Evolutionary conservation across 2,888 invertebrate genomes (phyloP).

Genomic region (Drosophila engyochracea): DNA sequence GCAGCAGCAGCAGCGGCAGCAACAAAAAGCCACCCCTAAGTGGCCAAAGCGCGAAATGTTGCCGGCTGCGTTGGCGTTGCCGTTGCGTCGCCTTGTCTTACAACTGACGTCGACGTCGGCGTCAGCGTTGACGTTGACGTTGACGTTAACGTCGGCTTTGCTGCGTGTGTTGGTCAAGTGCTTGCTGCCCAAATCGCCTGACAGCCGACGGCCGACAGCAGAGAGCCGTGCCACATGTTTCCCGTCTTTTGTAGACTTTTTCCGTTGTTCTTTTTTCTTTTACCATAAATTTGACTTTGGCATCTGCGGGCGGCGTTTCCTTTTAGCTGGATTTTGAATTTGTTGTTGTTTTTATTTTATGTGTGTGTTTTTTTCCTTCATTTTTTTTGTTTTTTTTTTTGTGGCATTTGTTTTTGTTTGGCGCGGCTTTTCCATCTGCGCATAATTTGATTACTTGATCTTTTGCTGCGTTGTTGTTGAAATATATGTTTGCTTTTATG

Average conservation of each 20-base stretch:
- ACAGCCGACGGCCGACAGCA: constrained; percentile 15
- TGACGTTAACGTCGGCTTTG: constrained; percentile 14
- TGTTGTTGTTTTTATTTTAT: constrained; percentile 19
- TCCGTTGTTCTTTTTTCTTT: constrained; percentile 16
- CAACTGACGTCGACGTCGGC: constrained; percentile 37
- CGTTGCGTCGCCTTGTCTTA: constrained; percentile 23
- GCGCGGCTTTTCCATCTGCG: constrained; percentile 44
- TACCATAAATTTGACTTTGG: constrained; percentile 65
- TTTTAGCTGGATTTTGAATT: constrained; percentile 47
- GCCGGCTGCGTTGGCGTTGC: constrained; percentile 52
- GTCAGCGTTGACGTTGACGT: constrained; percentile 20
- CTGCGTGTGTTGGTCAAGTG: constrained; percentile 62
- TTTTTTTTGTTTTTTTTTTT: constrained; percentile 1
- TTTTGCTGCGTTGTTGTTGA: constrained; percentile 31
- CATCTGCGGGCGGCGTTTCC: constrained; percentile 52
- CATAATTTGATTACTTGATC: constrained; percentile 65
- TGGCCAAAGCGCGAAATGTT: constrained; percentile 53
- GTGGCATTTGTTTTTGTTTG: constrained; percentile 22
- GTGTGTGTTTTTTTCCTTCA: constrained; percentile 1
- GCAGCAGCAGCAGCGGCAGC: constrained; percentile 8
- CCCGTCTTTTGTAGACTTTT: constrained; percentile 53
- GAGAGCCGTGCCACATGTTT: constrained; percentile 64
- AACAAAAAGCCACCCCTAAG: constrained; percentile 72
- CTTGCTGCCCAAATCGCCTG: constrained; percentile 50
- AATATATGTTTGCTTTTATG: constrained; percentile 51